These are phyloP conservation scores for Leptura quadrifasciata DNA, from an alignment of 2,888 invertebrate genomes.

Conservation along the genomic window DNA sequence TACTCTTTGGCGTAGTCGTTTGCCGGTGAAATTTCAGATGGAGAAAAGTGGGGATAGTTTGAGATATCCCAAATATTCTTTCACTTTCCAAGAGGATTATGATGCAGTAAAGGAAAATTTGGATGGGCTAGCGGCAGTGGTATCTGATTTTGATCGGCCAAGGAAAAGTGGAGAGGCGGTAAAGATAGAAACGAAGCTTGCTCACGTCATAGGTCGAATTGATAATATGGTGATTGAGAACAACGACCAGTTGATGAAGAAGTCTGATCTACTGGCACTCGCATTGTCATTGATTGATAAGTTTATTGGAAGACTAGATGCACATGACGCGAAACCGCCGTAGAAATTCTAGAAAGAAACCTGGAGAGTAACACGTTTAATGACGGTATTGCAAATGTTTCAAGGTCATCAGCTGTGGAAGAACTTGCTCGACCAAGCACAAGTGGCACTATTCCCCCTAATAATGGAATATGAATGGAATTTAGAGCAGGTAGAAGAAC, in stretches of 20 bases:
- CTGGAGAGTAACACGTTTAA: constrained; percentile 2
- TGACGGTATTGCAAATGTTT: constrained; percentile 4
- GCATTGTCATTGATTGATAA: constrained; percentile 14
- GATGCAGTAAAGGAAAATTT: constrained; percentile 19
- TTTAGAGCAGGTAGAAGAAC: constrained; percentile 31
- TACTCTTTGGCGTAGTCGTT: too few species aligned
- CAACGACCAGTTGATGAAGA: neutral
- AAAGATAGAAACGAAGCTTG: constrained; percentile 17
- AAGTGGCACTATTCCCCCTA: constrained; percentile 14
- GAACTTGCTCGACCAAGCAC: constrained; percentile 1
- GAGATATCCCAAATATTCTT: constrained; percentile 28
- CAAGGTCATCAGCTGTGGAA: constrained; percentile 12
- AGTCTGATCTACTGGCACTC: constrained; percentile 13
- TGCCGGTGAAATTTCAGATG: neutral
- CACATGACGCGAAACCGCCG: neutral
- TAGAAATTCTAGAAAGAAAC: constrained; percentile 8
- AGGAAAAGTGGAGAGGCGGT: constrained; percentile 16
- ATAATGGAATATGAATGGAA: constrained; percentile 9
- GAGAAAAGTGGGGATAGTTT: constrained; percentile 36
- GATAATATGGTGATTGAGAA: constrained; percentile 28
- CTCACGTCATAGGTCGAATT: constrained; percentile 15
- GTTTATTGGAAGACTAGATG: constrained; percentile 6
- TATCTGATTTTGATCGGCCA: neutral
- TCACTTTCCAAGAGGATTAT: constrained; percentile 27
- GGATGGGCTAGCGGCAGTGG: neutral